These are phyloP conservation scores for Mesochorus sp. DNA, from an alignment of 2,888 invertebrate species.

Conservation along the genomic window DNA sequence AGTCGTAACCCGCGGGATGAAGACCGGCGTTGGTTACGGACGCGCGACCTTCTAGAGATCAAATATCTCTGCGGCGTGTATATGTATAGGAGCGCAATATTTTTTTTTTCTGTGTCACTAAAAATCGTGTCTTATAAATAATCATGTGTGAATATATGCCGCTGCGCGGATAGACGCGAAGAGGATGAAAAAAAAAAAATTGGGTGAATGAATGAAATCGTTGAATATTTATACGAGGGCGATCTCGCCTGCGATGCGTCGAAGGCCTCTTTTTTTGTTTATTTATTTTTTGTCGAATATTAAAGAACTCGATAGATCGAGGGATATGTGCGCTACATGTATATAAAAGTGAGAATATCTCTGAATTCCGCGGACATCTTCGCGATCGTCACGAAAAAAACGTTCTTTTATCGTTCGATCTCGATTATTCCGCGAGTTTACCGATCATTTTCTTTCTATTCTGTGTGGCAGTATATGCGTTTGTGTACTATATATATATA, in stretches of 20 bases:
- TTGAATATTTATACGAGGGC: slow-evolving; percentile 42
- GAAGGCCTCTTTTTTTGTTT: neutral
- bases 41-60: neutral
- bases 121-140: slow-evolving; percentile 3
- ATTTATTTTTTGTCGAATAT: neutral
- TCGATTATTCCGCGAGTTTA: slow-evolving; percentile 26
- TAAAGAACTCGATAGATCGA: neutral
- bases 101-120: neutral
- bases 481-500: no score
- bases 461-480: slow-evolving; percentile 38
- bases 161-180: no score
- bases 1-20: neutral
- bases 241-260: neutral
- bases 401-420: slow-evolving; percentile 10
- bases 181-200: neutral
- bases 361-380: slow-evolving; percentile 16
- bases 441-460: slow-evolving; percentile 9
- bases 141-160: slow-evolving; percentile 18
- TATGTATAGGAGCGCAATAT: no score
- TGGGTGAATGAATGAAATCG: slow-evolving; percentile 15
- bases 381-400: slow-evolving; percentile 29
- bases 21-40: neutral
- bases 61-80: neutral
- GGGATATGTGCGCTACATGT: neutral
- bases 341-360: neutral